A percentile compares a stretch with the other conserved stretches of the same genome.
Conservation (phyloP, 1,140 invertebrate genomes). For the Oreohelix idahoensis region DNA sequence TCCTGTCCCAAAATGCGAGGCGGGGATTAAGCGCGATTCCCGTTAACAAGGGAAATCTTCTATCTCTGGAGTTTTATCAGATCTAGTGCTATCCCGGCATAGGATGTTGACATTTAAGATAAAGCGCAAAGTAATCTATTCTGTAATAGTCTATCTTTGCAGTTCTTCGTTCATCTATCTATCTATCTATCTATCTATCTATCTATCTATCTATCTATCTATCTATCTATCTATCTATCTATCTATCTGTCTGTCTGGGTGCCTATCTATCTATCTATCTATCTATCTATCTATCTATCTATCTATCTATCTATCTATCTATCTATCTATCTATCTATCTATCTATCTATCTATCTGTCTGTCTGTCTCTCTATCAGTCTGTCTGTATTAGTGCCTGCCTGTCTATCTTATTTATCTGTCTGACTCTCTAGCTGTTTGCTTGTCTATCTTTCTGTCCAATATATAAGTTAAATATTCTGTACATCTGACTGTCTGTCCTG, state of each 20-base stretch:
- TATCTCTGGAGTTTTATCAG: background rate
- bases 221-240: too few species aligned
- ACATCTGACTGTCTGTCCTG: background rate
- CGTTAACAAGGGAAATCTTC: background rate
- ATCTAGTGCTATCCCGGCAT: background rate
- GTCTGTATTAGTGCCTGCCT: too few species aligned
- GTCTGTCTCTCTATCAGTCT: background rate
- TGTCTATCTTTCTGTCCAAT: background rate
- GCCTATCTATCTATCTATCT: background rate
- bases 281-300: slow-evolving; percentile 9
- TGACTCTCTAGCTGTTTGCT: background rate
- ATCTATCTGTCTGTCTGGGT: too few species aligned
- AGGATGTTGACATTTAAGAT: too few species aligned
- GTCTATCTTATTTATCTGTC: background rate
- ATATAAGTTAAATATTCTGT: background rate
- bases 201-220: too few species aligned
- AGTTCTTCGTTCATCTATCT: too few species aligned
- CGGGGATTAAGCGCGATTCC: background rate
- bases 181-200: too few species aligned
- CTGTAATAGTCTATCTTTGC: too few species aligned
- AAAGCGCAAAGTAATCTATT: too few species aligned
- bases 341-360: slow-evolving; percentile 2
- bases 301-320: slow-evolving; percentile 9
- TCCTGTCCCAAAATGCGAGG: background rate
- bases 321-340: slow-evolving; percentile 9